Evolutionary conservation across 2,888 invertebrate genomes (phyloP).

Genomic region (Peribatodes rhomboidaria): DNA sequence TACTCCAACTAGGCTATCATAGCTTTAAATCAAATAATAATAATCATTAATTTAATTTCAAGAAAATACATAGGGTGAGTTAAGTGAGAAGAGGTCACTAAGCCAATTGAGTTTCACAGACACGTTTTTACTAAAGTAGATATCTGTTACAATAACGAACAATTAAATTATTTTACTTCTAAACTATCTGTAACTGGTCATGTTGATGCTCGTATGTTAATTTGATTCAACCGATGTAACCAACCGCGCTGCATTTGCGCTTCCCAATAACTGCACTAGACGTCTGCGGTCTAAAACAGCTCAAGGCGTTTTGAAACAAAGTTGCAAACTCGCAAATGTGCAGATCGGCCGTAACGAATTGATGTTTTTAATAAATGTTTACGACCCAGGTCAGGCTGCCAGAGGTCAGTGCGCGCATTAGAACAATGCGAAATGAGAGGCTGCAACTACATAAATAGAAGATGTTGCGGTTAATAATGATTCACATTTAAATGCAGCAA

Average conservation of each 20-base stretch:
- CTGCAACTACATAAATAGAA: background rate
- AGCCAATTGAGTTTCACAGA: no score
- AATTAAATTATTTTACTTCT: no score
- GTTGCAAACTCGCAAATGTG: constrained; percentile 39
- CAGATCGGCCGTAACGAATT: constrained; percentile 44
- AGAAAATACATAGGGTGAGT: no score
- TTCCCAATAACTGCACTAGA: constrained; percentile 1
- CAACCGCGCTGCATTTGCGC: background rate
- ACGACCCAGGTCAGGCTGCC: constrained; percentile 36
- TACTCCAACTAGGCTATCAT: no score
- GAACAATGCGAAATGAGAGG: constrained; percentile 31
- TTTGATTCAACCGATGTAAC: no score
- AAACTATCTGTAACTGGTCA: no score
- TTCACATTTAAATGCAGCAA: background rate
- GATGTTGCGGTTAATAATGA: background rate
- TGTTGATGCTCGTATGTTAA: no score
- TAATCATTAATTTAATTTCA: no score
- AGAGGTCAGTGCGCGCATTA: constrained; percentile 40
- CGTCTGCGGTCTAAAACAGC: constrained; percentile 8
- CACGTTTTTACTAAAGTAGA: no score
- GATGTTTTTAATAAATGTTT: constrained; percentile 48
- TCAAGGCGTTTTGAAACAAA: constrained; percentile 36
- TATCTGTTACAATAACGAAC: no score
- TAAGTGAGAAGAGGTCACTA: no score
- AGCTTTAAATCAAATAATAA: no score